Conservation (phyloP, 2,888 invertebrate species). For the Platerodrilus igneus region DNA sequence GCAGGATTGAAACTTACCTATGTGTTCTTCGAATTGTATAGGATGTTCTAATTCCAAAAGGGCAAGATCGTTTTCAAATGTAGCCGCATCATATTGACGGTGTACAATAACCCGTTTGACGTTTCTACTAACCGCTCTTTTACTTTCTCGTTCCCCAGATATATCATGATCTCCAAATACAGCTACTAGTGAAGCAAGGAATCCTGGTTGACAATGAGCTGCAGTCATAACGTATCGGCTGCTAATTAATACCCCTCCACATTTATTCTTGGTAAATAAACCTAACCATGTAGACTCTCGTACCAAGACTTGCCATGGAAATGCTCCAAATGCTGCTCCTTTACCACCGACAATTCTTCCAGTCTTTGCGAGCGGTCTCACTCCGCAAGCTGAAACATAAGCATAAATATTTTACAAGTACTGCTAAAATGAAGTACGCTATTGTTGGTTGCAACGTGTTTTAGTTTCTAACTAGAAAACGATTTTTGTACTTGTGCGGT, state of each 20-base stretch:
- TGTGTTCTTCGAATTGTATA: constrained; percentile 78
- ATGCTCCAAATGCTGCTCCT: constrained; percentile 79
- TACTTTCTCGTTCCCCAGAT: constrained; percentile 75
- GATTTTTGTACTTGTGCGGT: too few species aligned
- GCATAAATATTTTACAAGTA: too few species aligned
- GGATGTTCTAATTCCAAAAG: constrained; percentile 79
- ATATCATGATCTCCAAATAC: constrained; percentile 90
- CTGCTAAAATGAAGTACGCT: background rate
- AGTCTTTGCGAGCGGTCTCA: constrained; percentile 71
- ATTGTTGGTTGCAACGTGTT: background rate
- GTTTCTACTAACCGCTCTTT: constrained; percentile 73
- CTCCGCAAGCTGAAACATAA: constrained; percentile 78
- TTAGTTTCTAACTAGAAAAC: too few species aligned
- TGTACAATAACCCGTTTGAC: constrained; percentile 85
- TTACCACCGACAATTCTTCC: constrained; percentile 89
- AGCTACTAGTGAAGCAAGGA: constrained; percentile 83
- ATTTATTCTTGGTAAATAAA: constrained; percentile 90
- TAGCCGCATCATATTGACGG: constrained; percentile 81
- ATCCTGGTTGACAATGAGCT: constrained; percentile 92
- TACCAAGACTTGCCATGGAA: constrained; percentile 91
- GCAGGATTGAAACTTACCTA: constrained; percentile 53
- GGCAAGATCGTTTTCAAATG: constrained; percentile 89
- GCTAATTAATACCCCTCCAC: constrained; percentile 90
- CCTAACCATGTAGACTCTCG: constrained; percentile 91
- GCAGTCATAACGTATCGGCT: constrained; percentile 84